Evolutionary conservation across 2,113 vertebrate species (phyloP).

Genomic region (Aphelocoma coerulescens): DNA sequence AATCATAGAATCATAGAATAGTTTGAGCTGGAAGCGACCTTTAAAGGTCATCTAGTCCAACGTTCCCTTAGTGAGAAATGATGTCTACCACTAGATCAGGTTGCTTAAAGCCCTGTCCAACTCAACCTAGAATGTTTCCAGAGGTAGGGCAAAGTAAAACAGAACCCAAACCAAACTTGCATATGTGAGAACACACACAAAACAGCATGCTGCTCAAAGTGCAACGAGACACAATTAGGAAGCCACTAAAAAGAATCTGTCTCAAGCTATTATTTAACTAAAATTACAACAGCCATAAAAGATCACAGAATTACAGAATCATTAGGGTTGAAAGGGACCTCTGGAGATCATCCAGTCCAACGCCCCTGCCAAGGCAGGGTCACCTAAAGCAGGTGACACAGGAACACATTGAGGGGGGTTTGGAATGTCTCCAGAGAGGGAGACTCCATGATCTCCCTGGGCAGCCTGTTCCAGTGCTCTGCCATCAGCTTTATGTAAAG

Average conservation of each 20-base stretch:
- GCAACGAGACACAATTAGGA: not conserved
- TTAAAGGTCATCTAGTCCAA: not conserved
- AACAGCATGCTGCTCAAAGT: not conserved
- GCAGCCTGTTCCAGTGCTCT: not conserved
- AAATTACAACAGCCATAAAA: not conserved
- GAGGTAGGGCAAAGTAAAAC: not conserved
- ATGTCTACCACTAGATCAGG: not conserved
- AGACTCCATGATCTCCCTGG: not conserved
- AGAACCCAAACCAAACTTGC: not conserved
- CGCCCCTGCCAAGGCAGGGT: not conserved
- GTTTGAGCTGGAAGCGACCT: not conserved
- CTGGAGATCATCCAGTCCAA: not conserved
- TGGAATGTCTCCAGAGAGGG: not conserved
- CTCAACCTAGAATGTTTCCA: not conserved
- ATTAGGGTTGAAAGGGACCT: not conserved
- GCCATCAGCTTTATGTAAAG: not conserved
- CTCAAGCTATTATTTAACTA: not conserved
- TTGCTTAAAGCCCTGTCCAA: not conserved
- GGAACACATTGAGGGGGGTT: not conserved
- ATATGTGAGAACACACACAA: not conserved
- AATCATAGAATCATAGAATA: not conserved
- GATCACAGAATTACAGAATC: not conserved
- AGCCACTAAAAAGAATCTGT: not conserved
- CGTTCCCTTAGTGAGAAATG: not conserved
- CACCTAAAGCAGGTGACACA: not conserved